Evolutionary conservation across 2,113 vertebrate genomes (phyloP), one percentile per base, ranked within the genome.

Genomic region (Neolamprologus hecqui): DNA sequence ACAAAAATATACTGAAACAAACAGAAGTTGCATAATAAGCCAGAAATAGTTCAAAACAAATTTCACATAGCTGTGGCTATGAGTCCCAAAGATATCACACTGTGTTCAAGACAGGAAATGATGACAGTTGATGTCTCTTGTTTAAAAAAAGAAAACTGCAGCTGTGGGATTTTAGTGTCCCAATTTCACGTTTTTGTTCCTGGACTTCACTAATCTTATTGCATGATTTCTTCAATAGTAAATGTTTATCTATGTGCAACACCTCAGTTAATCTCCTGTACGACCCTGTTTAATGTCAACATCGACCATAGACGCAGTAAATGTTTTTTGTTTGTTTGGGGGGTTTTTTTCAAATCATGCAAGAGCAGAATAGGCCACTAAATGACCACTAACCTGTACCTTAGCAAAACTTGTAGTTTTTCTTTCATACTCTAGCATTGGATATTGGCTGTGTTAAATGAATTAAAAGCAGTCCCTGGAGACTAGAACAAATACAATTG

Each of bases 291-390:
- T 73, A 23, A 45, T 45, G 13, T 70, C n/a, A 70, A 42, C 12
- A 40, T 70, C 13, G 5, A 42, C 65, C 37, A 45, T 40, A 70
- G 35, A 23, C 3, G 8, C 37, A 14, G n/a, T 73, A 45, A 45
- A 73, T 26, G 13, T 7, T 68, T 37, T 63, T 63, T 35, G 17
- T 35, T 63, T n/a, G 9, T 63, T 63, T 33, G 15, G 5, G 17
- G 1, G 0, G 0, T 0, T 58, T 60, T 33, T 33, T n/a, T 6
- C 1, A 58, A 68, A 21, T 40, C n/a, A 23, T 26, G n/a, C 7
- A 40, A 70, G 7, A 70, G 21, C 3, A 70, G 37, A 23, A 6
- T 70, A 9, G 35, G 19, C 21, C 21, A 10, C 14, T 73, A 21
- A 73, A 26, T 45, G 3, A 45, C 13, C 37, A 17, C 21, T 45